phyloP scores from a whole-genome alignment of 2,113 vertebrate species.

The Halcyon malimbica region DNA sequence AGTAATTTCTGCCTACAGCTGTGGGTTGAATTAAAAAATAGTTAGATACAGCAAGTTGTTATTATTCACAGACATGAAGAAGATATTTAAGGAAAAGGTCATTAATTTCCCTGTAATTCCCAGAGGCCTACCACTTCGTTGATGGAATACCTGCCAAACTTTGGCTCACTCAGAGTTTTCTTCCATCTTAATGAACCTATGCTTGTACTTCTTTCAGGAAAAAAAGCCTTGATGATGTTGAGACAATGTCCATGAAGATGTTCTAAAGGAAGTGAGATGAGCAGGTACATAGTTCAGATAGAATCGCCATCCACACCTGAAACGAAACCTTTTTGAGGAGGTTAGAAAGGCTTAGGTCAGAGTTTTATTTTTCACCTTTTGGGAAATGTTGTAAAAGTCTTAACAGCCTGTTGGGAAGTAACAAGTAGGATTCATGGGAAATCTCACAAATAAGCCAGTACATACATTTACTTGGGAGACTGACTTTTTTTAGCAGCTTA shows the following conservation, averaged over 20 bases:
- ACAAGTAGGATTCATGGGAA: neutral
- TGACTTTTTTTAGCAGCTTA: neutral
- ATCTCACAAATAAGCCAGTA: neutral
- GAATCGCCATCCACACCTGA: neutral
- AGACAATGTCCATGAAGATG: neutral
- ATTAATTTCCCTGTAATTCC: constrained; percentile 46
- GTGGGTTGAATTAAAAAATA: neutral
- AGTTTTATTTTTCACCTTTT: neutral
- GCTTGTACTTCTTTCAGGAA: neutral
- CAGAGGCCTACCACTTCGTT: neutral
- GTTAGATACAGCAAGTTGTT: constrained; percentile 7
- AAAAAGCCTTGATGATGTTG: neutral
- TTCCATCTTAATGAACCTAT: neutral
- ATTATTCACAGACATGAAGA: constrained; percentile 14
- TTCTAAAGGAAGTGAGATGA: neutral
- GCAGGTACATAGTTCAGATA: neutral
- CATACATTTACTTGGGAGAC: neutral
- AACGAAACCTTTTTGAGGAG: neutral
- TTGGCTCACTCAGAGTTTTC: neutral
- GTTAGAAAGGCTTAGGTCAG: neutral
- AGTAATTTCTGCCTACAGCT: neutral
- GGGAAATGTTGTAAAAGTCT: neutral
- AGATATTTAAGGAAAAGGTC: constrained; percentile 28
- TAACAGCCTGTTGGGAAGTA: neutral
- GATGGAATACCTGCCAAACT: constrained; percentile 12